Base-by-base conservation (phyloP, 64 coral and sea anemone species). In the Hydrozoanthus tunicans region DNA sequence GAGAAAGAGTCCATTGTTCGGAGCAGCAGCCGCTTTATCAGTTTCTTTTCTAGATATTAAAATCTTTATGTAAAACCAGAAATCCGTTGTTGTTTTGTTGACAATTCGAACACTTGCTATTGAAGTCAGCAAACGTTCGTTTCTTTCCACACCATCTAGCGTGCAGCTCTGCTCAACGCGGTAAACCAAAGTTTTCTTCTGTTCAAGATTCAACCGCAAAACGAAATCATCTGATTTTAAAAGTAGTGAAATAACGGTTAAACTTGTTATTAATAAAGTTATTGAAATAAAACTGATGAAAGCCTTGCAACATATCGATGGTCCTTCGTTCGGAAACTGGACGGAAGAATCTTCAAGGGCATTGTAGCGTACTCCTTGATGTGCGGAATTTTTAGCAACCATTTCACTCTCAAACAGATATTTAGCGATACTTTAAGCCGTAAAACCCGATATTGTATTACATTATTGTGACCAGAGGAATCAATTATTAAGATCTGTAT, bases 171-270 rank as follows among this genome's bases (percentile, higher is more conserved):
- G 89, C 80, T 90, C 58, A 90, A 79, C 53, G 20, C 73, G 89
- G 64, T 90, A 90, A 90, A 79, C 60, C 43, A 90, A 56, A 61
- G 76, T 90, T 90, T 79, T 64, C 8, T 90, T 10, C 54, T 90
- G 24, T 15, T 79, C 17, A 79, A 90, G 89, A 65, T 80, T 90
- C 61, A 90, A 26, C 27, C 7, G 26, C 11, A 90, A 58, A 8
- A 67, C 62, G 80, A 90, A 80, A 7, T 90, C 89, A 66, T 90
- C 89, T 9, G 89, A 90, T 64, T 79, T 90, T 7, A 90, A 79
- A 79, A 90, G 75, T 51, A 90, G 89, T 79, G 89, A 43, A 32
- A 79, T 17, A 90, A 80, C 89, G 6, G 89, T 90, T 17, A 90
- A 9, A 90, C 89, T 79, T 17, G 89, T 77, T 90, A 79, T 77